Evolutionary conservation across 2,797 vertebrate species (phyloP), one percentile per base, ranked within the genome.

Genomic region (Microcaecilia unicolor): DNA sequence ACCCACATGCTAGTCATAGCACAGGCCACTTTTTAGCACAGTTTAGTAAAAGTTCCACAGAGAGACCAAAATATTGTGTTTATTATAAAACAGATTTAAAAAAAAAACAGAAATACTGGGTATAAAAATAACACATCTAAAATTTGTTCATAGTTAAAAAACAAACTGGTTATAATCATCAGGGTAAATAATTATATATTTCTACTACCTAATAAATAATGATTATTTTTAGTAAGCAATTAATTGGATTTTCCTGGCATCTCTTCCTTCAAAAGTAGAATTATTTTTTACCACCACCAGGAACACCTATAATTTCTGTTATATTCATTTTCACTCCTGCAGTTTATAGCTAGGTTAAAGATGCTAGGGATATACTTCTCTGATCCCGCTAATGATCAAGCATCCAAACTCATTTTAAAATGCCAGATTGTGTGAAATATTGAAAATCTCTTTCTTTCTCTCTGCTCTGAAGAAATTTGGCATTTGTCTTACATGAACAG

Each of bases 321-420:
- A 30, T 28, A 47, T 42, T 44, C 0, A 44, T 41, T 28, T 44
- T 14, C 21, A 27, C 36, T 47, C 49, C 12, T 38, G 5, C 28
- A 18, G 32, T 51, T 47, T 34, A 20, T 42, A 36, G 6, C 4
- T 35, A 22, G 28, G 1, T 5, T 32, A 12, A 22, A 10, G 31
- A 44, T 8, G 10, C 15, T 21, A 2, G 0, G 5, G 10, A 1
- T 21, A 1, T 2, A 50, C 40, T 38, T 31, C 6, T 8, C 7
- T 4, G 19, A 26, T 27, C 5, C 9, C 44, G 4, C 3, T 41
- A 38, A 32, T 48, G 10, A 43, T 17, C 16, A 41, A 20, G 13
- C 1, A 1, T 34, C 22, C 53, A 19, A 37, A 36, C 3, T 1
- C 17, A 35, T 34, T 28, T 25, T 23, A 10, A 5, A 41, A 7